Evolutionary conservation across 1,140 invertebrate genomes (phyloP), one percentile per base, ranked within the genome.

Genomic region (Drosophila bifasciata): DNA sequence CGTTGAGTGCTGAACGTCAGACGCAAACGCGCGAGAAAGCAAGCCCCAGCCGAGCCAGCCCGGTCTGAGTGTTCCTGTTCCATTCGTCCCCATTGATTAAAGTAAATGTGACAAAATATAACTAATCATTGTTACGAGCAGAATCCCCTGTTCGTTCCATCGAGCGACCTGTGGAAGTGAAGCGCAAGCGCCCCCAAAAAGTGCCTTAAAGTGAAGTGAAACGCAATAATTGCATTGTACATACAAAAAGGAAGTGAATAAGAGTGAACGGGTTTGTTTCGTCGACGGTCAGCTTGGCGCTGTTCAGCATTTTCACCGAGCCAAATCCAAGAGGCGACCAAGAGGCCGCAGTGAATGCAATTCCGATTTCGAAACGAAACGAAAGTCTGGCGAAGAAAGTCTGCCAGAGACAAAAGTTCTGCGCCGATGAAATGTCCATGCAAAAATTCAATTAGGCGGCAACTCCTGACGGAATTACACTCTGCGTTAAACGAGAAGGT

Each of bases 341-440:
- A n/a, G 63, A 44, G 23, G 62, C 43, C 17, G 43, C 63, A 55
- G 66, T 68, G 62, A 85, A 63, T 85, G 80, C 80, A 85, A 76
- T 80, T 76, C 60, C 80, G 62, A 86, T 73, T 86, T 69, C 59
- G 60, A 79, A 77, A 81, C 39, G 48, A 80, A 79, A 76, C 77
- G 78, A 81, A 81, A 81, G 78, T 81, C 74, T 72, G 43, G 16
- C 57, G 44, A 62, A 74, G 70, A 74, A 62, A 63, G 45, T n/a
- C n/a, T 19, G 21, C 16, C 21, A 9, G 53, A 62, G 23, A 11
- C 2, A 49, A 55, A 52, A 76, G 70, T 73, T 55, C 80, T 79
- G 39, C 46, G 25, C 11, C 44, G 48, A 62, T 13, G 32, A 36
- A 13, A 36, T 36, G 32, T 36, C 32, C 32, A 59, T 79, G 59